A percentile compares a stretch with the other conserved stretches of the same genome.
Conservation (phyloP, 2,113 vertebrate species). For the Prochilodus magdalenae region DNA sequence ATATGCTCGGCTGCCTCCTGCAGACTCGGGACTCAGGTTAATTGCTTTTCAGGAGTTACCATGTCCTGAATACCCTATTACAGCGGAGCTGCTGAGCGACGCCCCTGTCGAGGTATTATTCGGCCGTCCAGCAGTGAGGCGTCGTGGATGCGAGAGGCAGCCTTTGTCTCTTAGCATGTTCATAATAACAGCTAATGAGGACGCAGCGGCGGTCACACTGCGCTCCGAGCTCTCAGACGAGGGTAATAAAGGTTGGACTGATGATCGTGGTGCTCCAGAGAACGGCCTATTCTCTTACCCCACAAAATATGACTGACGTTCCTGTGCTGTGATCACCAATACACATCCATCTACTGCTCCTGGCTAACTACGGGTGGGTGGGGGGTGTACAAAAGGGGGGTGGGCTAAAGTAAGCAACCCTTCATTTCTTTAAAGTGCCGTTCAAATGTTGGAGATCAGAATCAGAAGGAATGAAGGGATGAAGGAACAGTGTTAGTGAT, state of each 20-base stretch:
- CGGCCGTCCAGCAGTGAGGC: not conserved
- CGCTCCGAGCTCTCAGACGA: not conserved
- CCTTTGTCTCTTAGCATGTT: conserved; percentile 21
- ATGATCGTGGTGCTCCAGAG: not conserved
- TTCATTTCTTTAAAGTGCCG: too few relatives aligned
- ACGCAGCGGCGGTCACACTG: conserved; percentile 4
- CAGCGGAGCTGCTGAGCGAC: not conserved
- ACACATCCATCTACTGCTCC: too few relatives aligned
- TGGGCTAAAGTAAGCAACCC: too few relatives aligned
- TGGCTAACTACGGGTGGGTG: too few relatives aligned
- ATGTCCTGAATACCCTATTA: conserved; percentile 13
- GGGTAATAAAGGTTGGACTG: not conserved
- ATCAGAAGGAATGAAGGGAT: too few relatives aligned
- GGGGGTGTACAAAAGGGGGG: too few relatives aligned
- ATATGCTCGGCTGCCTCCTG: not conserved
- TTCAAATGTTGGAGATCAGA: too few relatives aligned
- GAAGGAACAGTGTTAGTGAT: too few relatives aligned
- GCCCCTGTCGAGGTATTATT: not conserved
- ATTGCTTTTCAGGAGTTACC: conserved; percentile 4
- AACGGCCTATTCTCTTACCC: not conserved
- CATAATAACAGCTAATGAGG: conserved; percentile 35
- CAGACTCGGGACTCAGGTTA: not conserved
- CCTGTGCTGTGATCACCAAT: not conserved
- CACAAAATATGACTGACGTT: not conserved
- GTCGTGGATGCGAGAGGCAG: not conserved